Evolutionary conservation across 1,140 invertebrate genomes (phyloP), one percentile per base, ranked within the genome.

Genomic region (Apis mellifera): DNA sequence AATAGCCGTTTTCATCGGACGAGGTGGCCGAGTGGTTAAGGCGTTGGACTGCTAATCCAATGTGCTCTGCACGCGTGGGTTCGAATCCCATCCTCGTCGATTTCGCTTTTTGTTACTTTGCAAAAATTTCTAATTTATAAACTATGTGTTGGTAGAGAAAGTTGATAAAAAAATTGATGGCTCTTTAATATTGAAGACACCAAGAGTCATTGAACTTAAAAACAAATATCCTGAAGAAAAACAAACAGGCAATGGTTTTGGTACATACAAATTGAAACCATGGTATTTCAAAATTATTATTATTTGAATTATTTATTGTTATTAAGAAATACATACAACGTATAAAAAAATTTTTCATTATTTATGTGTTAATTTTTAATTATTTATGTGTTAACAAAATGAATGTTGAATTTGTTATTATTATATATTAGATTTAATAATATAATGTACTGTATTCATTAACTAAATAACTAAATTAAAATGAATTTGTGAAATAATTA

Each of bases 1-100:
- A 69, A 12, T 2, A 11, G 1, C 19, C 32, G 15, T 74, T 62
- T 19, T 0, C 59, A 81, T 23, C 54, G 66, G 96, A 97, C 96
- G 96, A 97, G 96, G 96, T 97, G 96, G 96, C 96, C 96, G 96
- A 97, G 96, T 96, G 96, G 96, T 97, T 97, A 97, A 97, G 96
- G 96, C 96, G 96, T 97, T 97, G 96, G 96, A 97, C 96, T 97
- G 96, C 96, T 97, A 96, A 95, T 95, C 95, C 95, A 95, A 95
- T 95, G 95, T 95, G 95, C 95, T 95, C 95, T 95, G 95, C 96
- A 96, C 96, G 96, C 96, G 96, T 97, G 96, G 96, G 96, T 97
- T 97, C 96, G 96, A 97, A 97, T 97, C 96, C 96, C 96, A 97
- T 97, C 96, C 96, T 97, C 96, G 96, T 97, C 96, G 96, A 59